Evolutionary conservation across 2,888 invertebrate genomes (phyloP).

Genomic region (Unio pictorum): DNA sequence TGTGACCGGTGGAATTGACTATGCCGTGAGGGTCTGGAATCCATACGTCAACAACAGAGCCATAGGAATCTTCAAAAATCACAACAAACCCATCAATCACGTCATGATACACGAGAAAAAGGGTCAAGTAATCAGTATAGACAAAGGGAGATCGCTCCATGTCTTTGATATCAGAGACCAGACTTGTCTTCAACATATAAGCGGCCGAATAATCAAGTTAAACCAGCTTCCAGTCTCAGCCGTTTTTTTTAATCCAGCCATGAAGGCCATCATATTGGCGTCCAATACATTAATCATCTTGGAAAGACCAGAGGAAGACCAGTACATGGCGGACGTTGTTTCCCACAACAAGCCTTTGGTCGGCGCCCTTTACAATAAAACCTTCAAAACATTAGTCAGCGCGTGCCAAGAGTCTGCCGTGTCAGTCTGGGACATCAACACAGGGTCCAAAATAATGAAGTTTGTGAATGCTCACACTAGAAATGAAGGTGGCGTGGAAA

Average conservation of each 20-base stretch:
- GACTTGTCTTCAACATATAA: conserved; percentile 78
- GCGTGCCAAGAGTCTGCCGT: conserved; percentile 86
- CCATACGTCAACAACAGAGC: conserved; percentile 82
- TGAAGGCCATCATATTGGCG: conserved; percentile 46
- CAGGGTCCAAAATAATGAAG: conserved; percentile 73
- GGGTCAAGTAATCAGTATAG: conserved; percentile 81
- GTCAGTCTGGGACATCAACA: conserved; percentile 86
- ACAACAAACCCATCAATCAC: conserved; percentile 75
- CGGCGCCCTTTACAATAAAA: conserved; percentile 81
- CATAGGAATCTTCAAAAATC: conserved; percentile 76
- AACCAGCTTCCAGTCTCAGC: conserved; percentile 45
- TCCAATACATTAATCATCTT: conserved; percentile 49
- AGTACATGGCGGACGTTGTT: conserved; percentile 56
- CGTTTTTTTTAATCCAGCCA: conserved; percentile 42
- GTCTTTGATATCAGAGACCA: conserved; percentile 83
- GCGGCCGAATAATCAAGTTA: conserved; percentile 46
- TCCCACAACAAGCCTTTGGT: conserved; percentile 81
- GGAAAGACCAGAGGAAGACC: conserved; percentile 51
- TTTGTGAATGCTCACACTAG: conserved; percentile 76
- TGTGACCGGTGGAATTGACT: conserved; percentile 81
- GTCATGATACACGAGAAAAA: conserved; percentile 80
- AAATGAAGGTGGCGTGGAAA: conserved; percentile 78
- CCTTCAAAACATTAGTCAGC: conserved; percentile 80
- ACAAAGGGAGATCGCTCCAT: conserved; percentile 82
- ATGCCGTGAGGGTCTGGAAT: conserved; percentile 84